These are phyloP conservation scores for Sebastes taczanowskii DNA, from an alignment of 2,797 vertebrate genomes.

Conservation along the genomic window DNA sequence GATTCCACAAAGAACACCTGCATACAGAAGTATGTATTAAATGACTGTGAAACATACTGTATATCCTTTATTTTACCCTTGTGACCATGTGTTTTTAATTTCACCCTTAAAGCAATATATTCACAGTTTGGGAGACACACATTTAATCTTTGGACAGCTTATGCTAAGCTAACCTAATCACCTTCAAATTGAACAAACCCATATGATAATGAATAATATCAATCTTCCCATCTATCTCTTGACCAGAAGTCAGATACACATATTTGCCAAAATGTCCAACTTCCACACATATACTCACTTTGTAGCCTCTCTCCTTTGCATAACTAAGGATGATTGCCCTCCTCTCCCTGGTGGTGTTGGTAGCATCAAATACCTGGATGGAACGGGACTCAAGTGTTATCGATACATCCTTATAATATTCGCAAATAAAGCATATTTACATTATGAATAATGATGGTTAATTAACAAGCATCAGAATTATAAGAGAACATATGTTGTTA, in stretches of 20 bases:
- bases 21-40: background rate
- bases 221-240: background rate
- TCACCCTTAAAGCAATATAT: background rate
- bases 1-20: constrained; percentile 87
- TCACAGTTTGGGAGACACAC: background rate
- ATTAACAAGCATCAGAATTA: background rate
- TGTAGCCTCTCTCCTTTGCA: constrained; percentile 90
- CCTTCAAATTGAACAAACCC: background rate
- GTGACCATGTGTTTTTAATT: background rate
- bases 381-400: background rate
- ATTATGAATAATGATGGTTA: background rate
- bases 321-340: constrained; percentile 85
- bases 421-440: background rate
- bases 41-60: background rate
- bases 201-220: background rate
- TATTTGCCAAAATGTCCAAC: background rate
- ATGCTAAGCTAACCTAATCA: background rate
- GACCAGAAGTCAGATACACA: background rate
- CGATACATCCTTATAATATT: background rate
- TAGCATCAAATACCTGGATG: constrained; percentile 91
- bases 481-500: background rate
- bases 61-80: background rate
- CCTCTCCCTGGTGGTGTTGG: constrained; percentile 91
- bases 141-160: background rate
- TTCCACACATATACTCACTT: constrained; percentile 76